phyloP scores from a whole-genome alignment of 92 coral and sea anemone species.

The Heteractis magnifica region DNA sequence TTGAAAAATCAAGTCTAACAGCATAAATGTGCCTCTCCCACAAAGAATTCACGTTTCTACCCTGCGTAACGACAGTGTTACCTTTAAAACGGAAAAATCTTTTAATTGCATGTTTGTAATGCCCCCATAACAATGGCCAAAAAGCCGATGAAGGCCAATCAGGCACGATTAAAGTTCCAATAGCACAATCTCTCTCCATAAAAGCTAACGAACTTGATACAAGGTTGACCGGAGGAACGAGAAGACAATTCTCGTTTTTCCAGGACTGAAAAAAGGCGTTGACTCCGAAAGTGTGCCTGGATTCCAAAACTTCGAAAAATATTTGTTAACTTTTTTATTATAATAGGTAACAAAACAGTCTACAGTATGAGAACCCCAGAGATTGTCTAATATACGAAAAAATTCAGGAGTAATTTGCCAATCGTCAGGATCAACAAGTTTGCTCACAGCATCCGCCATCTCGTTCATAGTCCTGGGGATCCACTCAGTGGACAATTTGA shows the following conservation, averaged over 20 bases:
- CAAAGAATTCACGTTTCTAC: background rate
- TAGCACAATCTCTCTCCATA: too few species aligned
- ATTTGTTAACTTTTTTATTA: constrained; percentile 40
- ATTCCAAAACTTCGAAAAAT: constrained; percentile 43
- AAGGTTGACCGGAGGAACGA: too few species aligned
- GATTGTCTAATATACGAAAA: constrained; percentile 32
- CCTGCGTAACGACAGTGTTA: constrained; percentile 10
- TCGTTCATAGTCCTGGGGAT: constrained; percentile 40
- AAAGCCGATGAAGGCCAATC: too few species aligned
- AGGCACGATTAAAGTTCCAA: too few species aligned
- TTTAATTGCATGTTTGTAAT: too few species aligned
- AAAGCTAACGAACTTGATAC: too few species aligned
- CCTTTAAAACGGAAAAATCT: constrained; percentile 1
- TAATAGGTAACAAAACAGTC: constrained; percentile 50
- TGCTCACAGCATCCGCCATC: constrained; percentile 39
- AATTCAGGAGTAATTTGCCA: constrained; percentile 53
- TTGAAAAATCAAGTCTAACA: background rate
- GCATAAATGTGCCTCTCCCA: background rate
- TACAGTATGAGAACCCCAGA: constrained; percentile 52
- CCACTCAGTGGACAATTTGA: constrained; percentile 43
- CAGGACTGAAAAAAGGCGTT: too few species aligned
- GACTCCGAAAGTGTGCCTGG: too few species aligned
- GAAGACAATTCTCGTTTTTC: too few species aligned
- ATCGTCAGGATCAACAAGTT: constrained; percentile 33
- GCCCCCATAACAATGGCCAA: too few species aligned